Conservation (phyloP, 2,113 vertebrate species). For the Platichthys stellatus region DNA sequence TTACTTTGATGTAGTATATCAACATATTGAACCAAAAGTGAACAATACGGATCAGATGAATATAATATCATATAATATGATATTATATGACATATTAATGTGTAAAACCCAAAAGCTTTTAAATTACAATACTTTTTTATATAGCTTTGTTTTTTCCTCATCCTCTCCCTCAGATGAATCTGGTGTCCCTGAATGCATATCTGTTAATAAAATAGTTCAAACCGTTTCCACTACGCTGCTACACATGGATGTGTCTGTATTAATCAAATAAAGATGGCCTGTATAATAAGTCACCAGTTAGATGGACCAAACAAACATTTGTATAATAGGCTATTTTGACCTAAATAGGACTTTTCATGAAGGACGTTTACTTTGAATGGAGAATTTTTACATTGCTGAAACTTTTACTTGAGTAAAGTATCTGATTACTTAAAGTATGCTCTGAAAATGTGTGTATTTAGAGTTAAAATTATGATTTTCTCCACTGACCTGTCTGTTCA, state of each 20-base stretch:
- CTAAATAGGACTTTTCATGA: background rate
- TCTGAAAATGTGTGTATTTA: background rate
- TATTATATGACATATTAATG: too few relatives aligned
- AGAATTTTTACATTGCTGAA: background rate
- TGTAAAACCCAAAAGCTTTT: too few relatives aligned
- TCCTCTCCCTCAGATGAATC: background rate
- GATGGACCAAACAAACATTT: background rate
- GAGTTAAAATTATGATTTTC: background rate
- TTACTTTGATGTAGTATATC: too few relatives aligned
- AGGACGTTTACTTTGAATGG: background rate
- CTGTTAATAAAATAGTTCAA: background rate
- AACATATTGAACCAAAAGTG: too few relatives aligned
- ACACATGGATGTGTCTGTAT: background rate
- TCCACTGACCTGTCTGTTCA: slow-evolving; percentile 58
- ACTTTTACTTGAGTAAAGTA: background rate
- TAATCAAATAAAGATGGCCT: background rate
- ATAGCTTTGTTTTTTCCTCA: background rate
- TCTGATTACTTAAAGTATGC: background rate
- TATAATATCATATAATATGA: too few relatives aligned
- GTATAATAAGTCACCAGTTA: background rate
- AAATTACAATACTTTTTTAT: background rate
- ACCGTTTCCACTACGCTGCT: background rate
- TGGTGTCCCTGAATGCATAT: background rate
- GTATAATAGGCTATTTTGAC: background rate
- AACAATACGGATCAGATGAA: too few relatives aligned